phyloP scores from a whole-genome alignment of 2,797 vertebrate genomes.

The Oreonectes daqikongensis region DNA sequence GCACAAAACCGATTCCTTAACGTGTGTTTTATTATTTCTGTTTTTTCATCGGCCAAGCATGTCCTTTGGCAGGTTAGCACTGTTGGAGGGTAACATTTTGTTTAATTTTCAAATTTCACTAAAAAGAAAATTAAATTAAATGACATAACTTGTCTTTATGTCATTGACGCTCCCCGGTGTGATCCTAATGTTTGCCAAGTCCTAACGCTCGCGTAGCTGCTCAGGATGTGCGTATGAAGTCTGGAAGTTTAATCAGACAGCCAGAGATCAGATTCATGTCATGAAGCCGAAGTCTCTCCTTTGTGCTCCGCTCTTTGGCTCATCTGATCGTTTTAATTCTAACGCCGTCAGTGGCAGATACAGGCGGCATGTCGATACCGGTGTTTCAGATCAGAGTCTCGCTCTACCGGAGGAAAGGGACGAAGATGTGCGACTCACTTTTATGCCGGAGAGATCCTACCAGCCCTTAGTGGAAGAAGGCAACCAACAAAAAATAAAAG shows the following conservation, averaged over 20 bases:
- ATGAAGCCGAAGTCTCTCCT: conserved; percentile 50
- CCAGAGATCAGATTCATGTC: neutral
- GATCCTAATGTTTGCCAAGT: neutral
- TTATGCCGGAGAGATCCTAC: conserved; percentile 39
- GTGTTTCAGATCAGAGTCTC: neutral
- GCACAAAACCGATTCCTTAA: no score
- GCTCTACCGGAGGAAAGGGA: neutral
- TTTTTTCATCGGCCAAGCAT: no score
- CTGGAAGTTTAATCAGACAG: neutral
- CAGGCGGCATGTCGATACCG: conserved; percentile 30
- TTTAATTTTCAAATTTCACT: no score
- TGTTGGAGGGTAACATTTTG: no score
- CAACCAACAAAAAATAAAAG: conserved; percentile 31
- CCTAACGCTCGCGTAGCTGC: neutral
- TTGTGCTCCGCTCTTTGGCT: conserved; percentile 10
- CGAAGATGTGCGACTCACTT: conserved; percentile 20
- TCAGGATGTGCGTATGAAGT: conserved; percentile 25
- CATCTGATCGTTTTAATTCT: neutral
- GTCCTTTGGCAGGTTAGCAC: no score
- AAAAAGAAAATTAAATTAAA: no score
- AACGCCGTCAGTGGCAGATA: conserved; percentile 9
- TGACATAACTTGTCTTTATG: no score
- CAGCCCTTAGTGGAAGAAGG: conserved; percentile 49
- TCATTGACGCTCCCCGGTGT: conserved; percentile 3
- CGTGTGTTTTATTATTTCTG: no score